Evolutionary conservation across 2,797 vertebrate species (phyloP), one percentile per base, ranked within the genome.

Genomic region (Muscicapa striata): DNA sequence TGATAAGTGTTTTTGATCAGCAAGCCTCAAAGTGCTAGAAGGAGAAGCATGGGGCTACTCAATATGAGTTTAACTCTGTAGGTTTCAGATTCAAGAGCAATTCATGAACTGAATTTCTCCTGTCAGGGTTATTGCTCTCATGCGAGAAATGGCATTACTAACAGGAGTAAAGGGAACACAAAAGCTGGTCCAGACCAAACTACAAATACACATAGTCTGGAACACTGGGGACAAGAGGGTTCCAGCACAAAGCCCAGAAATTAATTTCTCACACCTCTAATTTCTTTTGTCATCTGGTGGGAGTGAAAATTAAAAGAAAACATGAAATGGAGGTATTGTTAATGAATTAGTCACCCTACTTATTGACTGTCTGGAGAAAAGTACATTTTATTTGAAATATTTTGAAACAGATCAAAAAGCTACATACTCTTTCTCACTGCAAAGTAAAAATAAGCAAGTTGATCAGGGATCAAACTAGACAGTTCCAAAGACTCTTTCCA

Each of bases 1-100:
- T 96, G 89, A 89, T 95, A 92, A 43, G 72, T 13, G 2, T 52
- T 94, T 94, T 87, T 75, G 5, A 95, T 96, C 89, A 89, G 87
- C 78, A 89, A 75, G 51, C 13, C 76, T 87, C 74, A 69, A 89
- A 90, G 29, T 51, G 43, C 41, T 90, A 87, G 69, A 95, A 63
- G 59, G 29, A 93, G 61, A 84, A 86, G 77, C 45, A 72, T 5
- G 14, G 29, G 43, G 40, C 27, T 89, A 93, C 86, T 87, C 6
- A 2, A 76, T 13, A 15, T 9, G 23, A 93, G 24, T 80, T 94
- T 81, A 91, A 73, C 46, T 84, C 80, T 77, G 15, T 61, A 75
- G 14, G 41, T 67, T 79, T 87, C 55, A 29, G 59, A 84, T 78
- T 72, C 32, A 0, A 93, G 49, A 81, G 90, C 18, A 57, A 30